Base-by-base conservation (phyloP, 2,113 vertebrate genomes). In the Notiomystis cincta region DNA sequence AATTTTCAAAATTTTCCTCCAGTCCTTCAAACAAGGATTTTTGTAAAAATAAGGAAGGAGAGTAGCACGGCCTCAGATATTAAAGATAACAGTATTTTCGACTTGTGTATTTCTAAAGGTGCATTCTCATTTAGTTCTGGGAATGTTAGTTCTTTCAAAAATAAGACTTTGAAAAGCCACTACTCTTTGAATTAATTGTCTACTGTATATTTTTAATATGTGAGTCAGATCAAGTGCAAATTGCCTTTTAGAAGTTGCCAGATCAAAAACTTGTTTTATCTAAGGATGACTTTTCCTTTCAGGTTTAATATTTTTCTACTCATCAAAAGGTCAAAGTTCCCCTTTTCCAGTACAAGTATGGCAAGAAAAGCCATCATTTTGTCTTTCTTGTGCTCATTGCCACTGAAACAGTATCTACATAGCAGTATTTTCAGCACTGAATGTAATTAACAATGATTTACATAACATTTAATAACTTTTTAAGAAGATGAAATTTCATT, bases 231-330 rank as follows among this genome's bases (percentile, higher is more conserved):
- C 58, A 85, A 95, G 80, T 87, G 40, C 71, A 93, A 89, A 95
- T 90, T 93, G 47, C 45, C 22, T 94, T 82, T 73, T 67, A 86
- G 76, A 93, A 90, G 87, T 10, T 90, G 42, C 27, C 20, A 15
- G 78, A 91, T 97, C 89, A 96, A 93, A 96, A 95, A 82, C 48
- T 93, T 84, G 30, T 84, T 95, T 92, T 82, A 86, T 80, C 56
- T 86, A 86, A 45, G 40, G 28, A 33, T 95, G 66, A 51, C 69
- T 90, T 89, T 64, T 82, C 67, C 64, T 81, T 61, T 95, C 66
- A 92, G 42, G 7, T 93, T 87, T 73, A 75, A 76, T 79, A 79
- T 75, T 11, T 81, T 95, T 76, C 56, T 84, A 44, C 22, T 89
- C 17, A 30, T 57, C 33, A 60, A 91, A 95, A 91, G 50, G 31